phyloP scores from a whole-genome alignment of 2,888 invertebrate genomes.

The Sarcophaga variegata region DNA sequence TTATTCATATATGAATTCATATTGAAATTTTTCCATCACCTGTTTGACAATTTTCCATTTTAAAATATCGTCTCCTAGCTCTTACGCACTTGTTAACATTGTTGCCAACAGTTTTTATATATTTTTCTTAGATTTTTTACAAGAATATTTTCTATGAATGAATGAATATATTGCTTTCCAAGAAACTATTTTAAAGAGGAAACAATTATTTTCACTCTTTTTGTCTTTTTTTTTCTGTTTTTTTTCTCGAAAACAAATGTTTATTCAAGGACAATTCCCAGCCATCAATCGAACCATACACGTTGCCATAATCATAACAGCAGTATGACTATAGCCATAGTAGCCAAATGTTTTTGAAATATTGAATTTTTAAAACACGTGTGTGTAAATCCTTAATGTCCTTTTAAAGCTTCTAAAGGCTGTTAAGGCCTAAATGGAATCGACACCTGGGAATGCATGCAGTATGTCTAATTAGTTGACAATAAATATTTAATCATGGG shows the following conservation, averaged over 20 bases:
- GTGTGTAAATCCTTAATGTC: conserved; percentile 16
- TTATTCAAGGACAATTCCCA: conserved; percentile 66
- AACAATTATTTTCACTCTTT: not conserved
- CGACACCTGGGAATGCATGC: conserved; percentile 61
- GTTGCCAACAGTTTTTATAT: no score
- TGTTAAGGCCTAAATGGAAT: conserved; percentile 37
- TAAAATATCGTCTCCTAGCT: no score
- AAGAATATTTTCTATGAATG: no score
- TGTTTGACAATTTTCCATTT: no score
- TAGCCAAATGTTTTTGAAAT: not conserved
- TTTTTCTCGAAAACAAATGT: conserved; percentile 47
- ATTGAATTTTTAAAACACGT: conserved; percentile 24
- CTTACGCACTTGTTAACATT: no score
- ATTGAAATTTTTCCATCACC: no score
- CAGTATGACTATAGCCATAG: not conserved
- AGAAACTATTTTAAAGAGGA: conserved; percentile 18
- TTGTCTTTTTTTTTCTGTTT: not conserved
- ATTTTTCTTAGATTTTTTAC: no score
- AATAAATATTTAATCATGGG: conserved; percentile 57
- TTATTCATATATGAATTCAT: no score
- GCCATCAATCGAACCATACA: not conserved
- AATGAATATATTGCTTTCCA: not conserved
- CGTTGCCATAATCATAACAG: not conserved
- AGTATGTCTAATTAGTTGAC: conserved; percentile 60
- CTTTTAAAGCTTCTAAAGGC: not conserved